Conservation (phyloP, 2,113 vertebrate genomes). For the Siniperca chuatsi region DNA sequence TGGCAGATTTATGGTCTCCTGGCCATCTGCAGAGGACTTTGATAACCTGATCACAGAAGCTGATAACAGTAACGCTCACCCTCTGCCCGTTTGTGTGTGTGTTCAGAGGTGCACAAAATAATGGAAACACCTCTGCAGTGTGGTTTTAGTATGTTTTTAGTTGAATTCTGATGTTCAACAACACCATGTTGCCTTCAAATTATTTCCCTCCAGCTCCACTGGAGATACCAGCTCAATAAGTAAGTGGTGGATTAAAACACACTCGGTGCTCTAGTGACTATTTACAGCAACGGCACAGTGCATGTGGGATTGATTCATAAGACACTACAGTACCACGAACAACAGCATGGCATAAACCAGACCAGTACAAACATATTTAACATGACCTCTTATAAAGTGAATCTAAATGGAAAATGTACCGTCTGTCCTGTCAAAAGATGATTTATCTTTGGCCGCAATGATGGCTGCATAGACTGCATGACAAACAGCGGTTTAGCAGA, state of each 20-base stretch:
- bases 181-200: neutral
- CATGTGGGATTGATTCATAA: neutral
- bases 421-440: neutral
- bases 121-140: neutral
- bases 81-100: neutral
- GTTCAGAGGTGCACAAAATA: neutral
- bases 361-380: neutral
- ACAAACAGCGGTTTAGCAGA: neutral
- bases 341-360: neutral
- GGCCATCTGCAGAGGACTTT: slow-evolving; percentile 43
- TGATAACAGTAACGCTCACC: neutral
- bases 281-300: neutral
- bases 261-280: neutral
- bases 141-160: accelerated
- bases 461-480: too few relatives aligned
- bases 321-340: neutral
- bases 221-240: neutral
- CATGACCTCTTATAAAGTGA: neutral
- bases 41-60: slow-evolving; percentile 58
- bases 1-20: slow-evolving; percentile 33
- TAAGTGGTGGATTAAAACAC: neutral
- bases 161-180: neutral
- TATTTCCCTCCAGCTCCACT: neutral
- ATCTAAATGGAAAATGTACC: neutral
- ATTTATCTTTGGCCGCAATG: neutral